These are phyloP conservation scores for Oryzias curvinotus DNA, from an alignment of 2,113 vertebrate species.

Conservation along the genomic window DNA sequence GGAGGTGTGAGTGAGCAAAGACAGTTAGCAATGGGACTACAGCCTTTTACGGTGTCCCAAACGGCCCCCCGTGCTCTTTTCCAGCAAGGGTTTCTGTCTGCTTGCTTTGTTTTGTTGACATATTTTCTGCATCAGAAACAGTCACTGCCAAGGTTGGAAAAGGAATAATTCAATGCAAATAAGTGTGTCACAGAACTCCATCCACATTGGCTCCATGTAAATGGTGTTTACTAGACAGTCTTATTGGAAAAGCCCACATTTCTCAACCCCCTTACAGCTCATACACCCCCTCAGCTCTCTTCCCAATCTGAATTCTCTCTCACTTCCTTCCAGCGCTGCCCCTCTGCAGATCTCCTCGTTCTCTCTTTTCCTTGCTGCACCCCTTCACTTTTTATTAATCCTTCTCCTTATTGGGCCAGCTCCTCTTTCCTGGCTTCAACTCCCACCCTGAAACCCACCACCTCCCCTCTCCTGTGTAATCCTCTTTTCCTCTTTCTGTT, in stretches of 20 bases:
- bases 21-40: conserved; percentile 1
- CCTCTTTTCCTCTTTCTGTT: conserved; percentile 41
- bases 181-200: conserved; percentile 71
- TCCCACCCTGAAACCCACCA: conserved; percentile 1
- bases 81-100: conserved; percentile 54
- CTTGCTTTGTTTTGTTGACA: conserved; percentile 76
- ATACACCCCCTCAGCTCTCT: conserved; percentile 25
- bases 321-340: conserved; percentile 12
- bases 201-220: conserved; percentile 74
- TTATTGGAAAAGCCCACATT: conserved; percentile 58
- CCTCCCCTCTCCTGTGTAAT: conserved; percentile 34
- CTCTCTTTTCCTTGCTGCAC: conserved; percentile 26
- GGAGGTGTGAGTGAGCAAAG: background rate
- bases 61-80: conserved; percentile 21
- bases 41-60: conserved; percentile 15
- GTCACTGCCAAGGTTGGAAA: conserved; percentile 58
- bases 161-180: conserved; percentile 78
- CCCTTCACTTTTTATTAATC: conserved; percentile 46
- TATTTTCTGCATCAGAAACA: conserved; percentile 74
- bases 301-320: conserved; percentile 21
- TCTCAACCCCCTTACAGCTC: conserved; percentile 50
- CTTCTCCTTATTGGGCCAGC: conserved; percentile 38
- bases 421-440: conserved; percentile 27
- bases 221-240: conserved; percentile 77
- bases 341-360: conserved; percentile 13